Evolutionary conservation across 2,113 vertebrate species (phyloP), one percentile per base, ranked within the genome.

Genomic region (Odocoileus hemionus): DNA sequence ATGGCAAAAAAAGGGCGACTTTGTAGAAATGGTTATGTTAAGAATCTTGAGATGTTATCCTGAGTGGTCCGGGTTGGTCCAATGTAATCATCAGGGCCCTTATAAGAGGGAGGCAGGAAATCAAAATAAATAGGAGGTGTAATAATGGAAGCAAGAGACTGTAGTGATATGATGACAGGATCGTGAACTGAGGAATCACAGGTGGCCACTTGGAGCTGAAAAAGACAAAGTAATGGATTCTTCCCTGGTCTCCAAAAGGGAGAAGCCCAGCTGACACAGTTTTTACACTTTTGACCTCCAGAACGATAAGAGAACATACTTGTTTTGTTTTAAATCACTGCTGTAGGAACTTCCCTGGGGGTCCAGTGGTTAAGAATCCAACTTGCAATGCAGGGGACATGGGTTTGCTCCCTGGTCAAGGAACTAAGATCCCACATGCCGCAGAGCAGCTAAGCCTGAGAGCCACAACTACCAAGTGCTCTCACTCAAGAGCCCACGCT

Each of bases 401-500:
- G 70, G 23, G 39, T 76, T 43, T 76, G 39, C 21, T 76, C 39
- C 12, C 70, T 43, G 39, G 39, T 43, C 39, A 43, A 43, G 70
- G 70, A 76, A 7, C 70, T 76, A 26, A 76, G 36, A 76, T 76
- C 12, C 70, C 70, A 43, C 23, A 26, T 7, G 39, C 39, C 6
- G 5, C 6, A 43, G 39, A 15, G 39, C 70, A 76, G 5, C 70
- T 76, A 43, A 76, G 23, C 39, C 70, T 1, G 1, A 76, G 39
- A 43, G 70, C 39, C 39, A 26, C 70, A 43, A 0, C 70, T 15
- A 76, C 19, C n/a, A 0, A 26, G 23, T 21, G 70, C 70, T 76
- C 10, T 74, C 5, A 13, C 36, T 74, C n/a, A 23, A 23, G 67
- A 39, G 36, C 36, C 67, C 0, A 19, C 0, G 3, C 70, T 13